Evolutionary conservation across 1,140 invertebrate genomes (phyloP), one percentile per base, ranked within the genome.

Genomic region (Diachasma alloeum): DNA sequence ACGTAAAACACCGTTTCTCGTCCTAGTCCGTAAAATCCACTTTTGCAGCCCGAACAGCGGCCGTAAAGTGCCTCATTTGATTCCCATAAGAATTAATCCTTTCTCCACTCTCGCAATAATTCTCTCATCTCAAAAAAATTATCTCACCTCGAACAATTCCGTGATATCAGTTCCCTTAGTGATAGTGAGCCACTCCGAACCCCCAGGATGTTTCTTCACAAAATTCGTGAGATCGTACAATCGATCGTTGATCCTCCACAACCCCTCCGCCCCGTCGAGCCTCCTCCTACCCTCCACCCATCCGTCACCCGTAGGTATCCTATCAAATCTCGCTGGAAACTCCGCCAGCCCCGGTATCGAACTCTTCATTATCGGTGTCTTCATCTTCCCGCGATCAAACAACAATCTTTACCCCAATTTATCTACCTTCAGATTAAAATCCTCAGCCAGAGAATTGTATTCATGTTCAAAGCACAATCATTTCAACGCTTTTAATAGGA

Each of bases 111-210:
- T 37, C 36, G 9, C 9, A 37, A 37, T 37, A 5, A 37, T 4
- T 37, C 4, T 37, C 36, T 4, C 36, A 13, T 15, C 5, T 48
- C 5, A 48, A 48, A 48, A 53, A n/a, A 53, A n/a, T 53, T 19
- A 17, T 53, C 24, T 78, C 76, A 90, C 88, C 87, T 95, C 93
- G 81, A 95, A 96, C 4, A 92, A 90, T 86, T 96, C 94, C 0
- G 94, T 95, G 37, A 95, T 95, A 81, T 96, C 95, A 0, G 92
- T 94, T 0, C 93, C 93, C 83, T 93, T 92, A 3, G 94, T 95
- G 4, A 93, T 72, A 72, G 90, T 81, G 8, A 96, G 84, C 95
- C 95, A 96, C 82, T 95, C 93, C 11, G 86, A 67, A 15, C 95
- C 95, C 39, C 96, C 96, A n/a, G 96, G 96, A 91, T 97, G 96